These are phyloP conservation scores for Plestiodon gilberti DNA, from an alignment of 2,113 vertebrate genomes.

Conservation along the genomic window DNA sequence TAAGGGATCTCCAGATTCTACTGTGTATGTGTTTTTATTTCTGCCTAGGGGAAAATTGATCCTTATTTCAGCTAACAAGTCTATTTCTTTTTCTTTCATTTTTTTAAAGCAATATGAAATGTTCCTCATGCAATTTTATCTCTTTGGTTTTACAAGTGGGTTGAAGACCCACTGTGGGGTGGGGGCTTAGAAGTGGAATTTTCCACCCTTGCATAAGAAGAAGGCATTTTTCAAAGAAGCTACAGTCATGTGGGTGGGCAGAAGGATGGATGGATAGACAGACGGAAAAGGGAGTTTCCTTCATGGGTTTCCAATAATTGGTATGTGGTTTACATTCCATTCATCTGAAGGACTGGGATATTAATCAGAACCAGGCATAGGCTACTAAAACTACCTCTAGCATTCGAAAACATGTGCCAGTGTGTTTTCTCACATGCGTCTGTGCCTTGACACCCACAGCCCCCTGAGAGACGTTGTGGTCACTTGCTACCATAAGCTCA, in stretches of 20 bases:
- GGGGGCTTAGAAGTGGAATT: conserved; percentile 40
- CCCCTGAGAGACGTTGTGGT: conserved; percentile 46
- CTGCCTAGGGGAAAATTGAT: conserved; percentile 40
- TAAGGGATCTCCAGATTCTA: conserved; percentile 26
- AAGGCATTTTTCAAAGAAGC: conserved; percentile 57
- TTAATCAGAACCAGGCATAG: conserved; percentile 71
- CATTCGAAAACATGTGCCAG: conserved; percentile 44
- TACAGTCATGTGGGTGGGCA: conserved; percentile 60
- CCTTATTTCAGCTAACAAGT: conserved; percentile 57
- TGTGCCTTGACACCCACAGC: conserved; percentile 54
- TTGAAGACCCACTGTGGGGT: conserved; percentile 35
- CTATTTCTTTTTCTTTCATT: conserved; percentile 5
- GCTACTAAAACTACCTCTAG: conserved; percentile 62
- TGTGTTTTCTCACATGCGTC: conserved; percentile 47
- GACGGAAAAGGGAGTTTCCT: conserved; percentile 76
- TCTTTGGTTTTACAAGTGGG: conserved; percentile 52
- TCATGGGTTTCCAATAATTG: conserved; percentile 72
- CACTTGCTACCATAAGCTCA: conserved; percentile 44
- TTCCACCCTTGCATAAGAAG: conserved; percentile 55
- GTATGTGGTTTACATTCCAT: conserved; percentile 74
- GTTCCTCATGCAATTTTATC: conserved; percentile 51
- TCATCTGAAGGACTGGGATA: conserved; percentile 65
- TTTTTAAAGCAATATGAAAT: conserved; percentile 57
- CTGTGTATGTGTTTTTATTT: conserved; percentile 42
- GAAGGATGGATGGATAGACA: conserved; percentile 62